A percentile compares a stretch with the other conserved stretches of the same genome.
Conservation (phyloP, 2,888 invertebrate genomes). For the Anaspis maculata region DNA sequence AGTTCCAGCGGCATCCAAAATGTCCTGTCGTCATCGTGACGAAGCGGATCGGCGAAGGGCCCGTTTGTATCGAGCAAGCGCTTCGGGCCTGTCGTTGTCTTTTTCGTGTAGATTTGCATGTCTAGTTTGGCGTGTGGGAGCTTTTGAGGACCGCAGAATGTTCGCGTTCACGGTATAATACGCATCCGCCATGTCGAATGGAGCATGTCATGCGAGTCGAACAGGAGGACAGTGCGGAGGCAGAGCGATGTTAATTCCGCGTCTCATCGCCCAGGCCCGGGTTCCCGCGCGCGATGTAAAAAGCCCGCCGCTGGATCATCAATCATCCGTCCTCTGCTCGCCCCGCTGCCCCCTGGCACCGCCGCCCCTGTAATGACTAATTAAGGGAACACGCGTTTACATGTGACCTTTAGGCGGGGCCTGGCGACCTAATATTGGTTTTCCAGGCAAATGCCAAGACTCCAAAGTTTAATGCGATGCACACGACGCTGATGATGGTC, state of each 20-base stretch:
- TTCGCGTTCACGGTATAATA: constrained; percentile 33
- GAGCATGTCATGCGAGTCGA: constrained; percentile 31
- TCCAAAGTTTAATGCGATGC: too few relatives aligned
- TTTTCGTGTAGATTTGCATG: too few relatives aligned
- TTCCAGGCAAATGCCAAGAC: neutral
- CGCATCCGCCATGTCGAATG: constrained; percentile 36
- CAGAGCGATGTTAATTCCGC: constrained; percentile 29
- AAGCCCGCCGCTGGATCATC: constrained; percentile 29
- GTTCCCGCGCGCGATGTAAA: constrained; percentile 24
- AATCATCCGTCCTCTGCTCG: constrained; percentile 20
- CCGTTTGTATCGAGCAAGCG: too few relatives aligned
- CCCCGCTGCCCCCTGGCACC: constrained; percentile 18
- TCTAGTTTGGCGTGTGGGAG: constrained; percentile 2
- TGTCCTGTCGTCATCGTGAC: neutral
- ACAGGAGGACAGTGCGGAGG: constrained; percentile 26
- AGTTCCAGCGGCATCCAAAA: constrained; percentile 1
- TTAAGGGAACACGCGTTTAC: constrained; percentile 29
- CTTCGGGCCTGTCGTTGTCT: too few relatives aligned
- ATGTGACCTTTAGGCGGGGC: constrained; percentile 12
- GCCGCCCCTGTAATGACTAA: constrained; percentile 28
- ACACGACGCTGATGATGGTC: too few relatives aligned
- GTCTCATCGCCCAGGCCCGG: constrained; percentile 22
- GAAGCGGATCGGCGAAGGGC: neutral
- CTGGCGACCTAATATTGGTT: constrained; percentile 8
- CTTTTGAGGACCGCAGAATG: constrained; percentile 23